A percentile compares a stretch with the other conserved stretches of the same genome.
Evolutionary conservation across 2,888 invertebrate species (phyloP).

Genomic region (Tigriopus californicus): DNA sequence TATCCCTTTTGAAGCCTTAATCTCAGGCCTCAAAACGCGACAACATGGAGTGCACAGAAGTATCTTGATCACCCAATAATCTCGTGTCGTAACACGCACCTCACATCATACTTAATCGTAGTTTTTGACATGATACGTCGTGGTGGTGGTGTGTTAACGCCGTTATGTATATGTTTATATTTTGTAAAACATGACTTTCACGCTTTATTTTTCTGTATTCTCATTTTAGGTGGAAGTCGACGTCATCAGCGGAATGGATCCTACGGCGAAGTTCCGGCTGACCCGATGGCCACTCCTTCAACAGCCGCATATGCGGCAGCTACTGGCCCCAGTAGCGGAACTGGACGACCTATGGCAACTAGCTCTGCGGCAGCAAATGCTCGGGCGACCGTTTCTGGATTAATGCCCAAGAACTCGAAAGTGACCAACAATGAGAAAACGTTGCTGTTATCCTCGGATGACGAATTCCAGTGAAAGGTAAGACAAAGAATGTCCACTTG

Average conservation of each 20-base stretch:
- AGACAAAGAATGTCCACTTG: too few relatives aligned
- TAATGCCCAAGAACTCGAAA: conserved; percentile 17
- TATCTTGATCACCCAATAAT: too few relatives aligned
- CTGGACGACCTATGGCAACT: background rate
- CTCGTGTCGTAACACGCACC: too few relatives aligned
- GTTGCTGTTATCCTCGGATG: conserved; percentile 82
- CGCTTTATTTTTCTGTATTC: background rate
- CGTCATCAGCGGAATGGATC: background rate
- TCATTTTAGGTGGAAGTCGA: background rate
- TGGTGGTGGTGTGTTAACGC: too few relatives aligned
- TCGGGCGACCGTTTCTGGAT: conserved; percentile 17
- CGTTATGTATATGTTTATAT: too few relatives aligned
- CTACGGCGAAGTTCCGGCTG: background rate
- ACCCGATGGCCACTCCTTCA: background rate
- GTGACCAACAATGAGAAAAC: conserved; percentile 82
- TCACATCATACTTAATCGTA: too few relatives aligned
- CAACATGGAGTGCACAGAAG: too few relatives aligned
- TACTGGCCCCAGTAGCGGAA: conserved; percentile 4
- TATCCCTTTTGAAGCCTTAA: too few relatives aligned
- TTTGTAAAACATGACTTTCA: too few relatives aligned
- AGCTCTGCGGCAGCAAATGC: conserved; percentile 2
- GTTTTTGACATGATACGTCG: too few relatives aligned
- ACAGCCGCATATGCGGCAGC: conserved; percentile 14
- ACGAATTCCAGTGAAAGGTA: conserved; percentile 58
- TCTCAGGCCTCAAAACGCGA: too few relatives aligned